Base-by-base conservation (phyloP, 2,888 invertebrate genomes). In the Acrobasis consociella region DNA sequence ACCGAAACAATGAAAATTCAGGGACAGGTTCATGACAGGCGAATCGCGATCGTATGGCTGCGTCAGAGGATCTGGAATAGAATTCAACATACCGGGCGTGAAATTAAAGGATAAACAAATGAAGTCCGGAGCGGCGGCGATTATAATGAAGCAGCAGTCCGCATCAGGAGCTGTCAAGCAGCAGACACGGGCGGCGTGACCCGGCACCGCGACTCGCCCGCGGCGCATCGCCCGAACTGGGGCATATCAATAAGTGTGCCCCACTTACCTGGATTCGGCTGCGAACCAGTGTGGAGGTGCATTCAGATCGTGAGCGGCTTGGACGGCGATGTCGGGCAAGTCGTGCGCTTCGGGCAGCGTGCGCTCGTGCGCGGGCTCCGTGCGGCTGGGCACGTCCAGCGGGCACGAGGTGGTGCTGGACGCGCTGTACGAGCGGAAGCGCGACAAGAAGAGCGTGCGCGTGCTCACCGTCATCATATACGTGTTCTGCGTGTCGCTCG, bases 381-480 rank as follows among this genome's bases (percentile, higher is more conserved):
- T 87, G 79, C 86, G 91, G 69, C 83, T 89, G 68, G 87, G 85
- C 75, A 72, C 84, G 61, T 73, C 82, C 62, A 69, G 79, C 65
- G 82, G 80, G 11, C 94, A 95, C 81, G 94, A 94, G 81, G 93
- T 96, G 53, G 95, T 95, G 84, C 93, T 96, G 72, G 96, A 96
- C 83, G 94, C 95, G 74, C 91, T 96, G 63, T 96, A 96, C 90
- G 96, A 96, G 83, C 95, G 96, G 69, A 97, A 97, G 86, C 96
- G 96, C 78, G 96, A 96, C 86, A 96, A 97, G 88, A 97, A 98
- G 93, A 94, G 96, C 87, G 95, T 98, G 69, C 95, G 98, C 70
- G 96, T 98, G 74, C 94, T 98, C 78, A 98, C 98, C 22, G 98
- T 99, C 72, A 94, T 98, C 77, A 97, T 98, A 61, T 99, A 99